Percentiles rank a stretch among this genome's conserved stretches.
Conservation (phyloP, 2,888 invertebrate species). For the Stenichneumon culpator region DNA sequence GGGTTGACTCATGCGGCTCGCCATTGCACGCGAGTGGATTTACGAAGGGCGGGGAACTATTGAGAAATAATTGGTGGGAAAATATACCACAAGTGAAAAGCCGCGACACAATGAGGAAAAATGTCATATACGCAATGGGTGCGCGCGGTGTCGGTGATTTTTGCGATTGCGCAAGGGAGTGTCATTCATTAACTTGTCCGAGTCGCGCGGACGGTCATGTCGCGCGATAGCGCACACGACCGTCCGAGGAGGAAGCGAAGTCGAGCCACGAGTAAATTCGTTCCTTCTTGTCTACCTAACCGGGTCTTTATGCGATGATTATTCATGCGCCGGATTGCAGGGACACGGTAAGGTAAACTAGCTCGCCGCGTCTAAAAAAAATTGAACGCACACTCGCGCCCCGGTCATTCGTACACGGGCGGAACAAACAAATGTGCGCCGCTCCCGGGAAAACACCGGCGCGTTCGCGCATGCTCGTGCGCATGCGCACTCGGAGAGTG, state of each 20-base stretch:
- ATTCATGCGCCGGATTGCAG: slow-evolving; percentile 64
- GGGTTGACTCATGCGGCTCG: slow-evolving; percentile 2
- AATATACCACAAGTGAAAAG: slow-evolving; percentile 2
- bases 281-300: slow-evolving; percentile 68
- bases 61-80: slow-evolving; percentile 11
- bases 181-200: slow-evolving; percentile 43
- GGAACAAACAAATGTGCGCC: neutral
- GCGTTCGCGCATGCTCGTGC: neutral
- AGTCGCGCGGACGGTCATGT: slow-evolving; percentile 23
- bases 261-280: slow-evolving; percentile 64
- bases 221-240: slow-evolving; percentile 37
- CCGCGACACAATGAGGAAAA: slow-evolving; percentile 24
- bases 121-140: slow-evolving; percentile 41
- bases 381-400: neutral
- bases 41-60: neutral
- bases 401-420: neutral
- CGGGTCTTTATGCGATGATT: slow-evolving; percentile 69
- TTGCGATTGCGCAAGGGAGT: slow-evolving; percentile 48
- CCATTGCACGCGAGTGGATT: neutral
- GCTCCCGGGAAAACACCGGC: neutral
- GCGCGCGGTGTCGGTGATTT: slow-evolving; percentile 2
- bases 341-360: slow-evolving; percentile 19
- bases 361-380: neutral
- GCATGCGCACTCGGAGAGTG: neutral
- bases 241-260: slow-evolving; percentile 65